Conservation (phyloP, 2,113 vertebrate genomes). For the Dunckerocampus dactyliophorus region DNA sequence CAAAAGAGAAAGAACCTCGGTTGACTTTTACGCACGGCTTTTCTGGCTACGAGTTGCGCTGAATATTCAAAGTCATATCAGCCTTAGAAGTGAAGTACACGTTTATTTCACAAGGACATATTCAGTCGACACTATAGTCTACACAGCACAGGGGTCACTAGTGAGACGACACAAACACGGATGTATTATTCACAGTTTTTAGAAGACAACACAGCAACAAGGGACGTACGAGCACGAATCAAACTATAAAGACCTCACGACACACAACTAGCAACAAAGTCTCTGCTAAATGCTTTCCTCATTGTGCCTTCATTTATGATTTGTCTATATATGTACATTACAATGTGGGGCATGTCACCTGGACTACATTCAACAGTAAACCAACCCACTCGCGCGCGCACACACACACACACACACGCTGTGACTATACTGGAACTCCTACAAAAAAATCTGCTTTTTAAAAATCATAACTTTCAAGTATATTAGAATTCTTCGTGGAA, state of each 20-base stretch:
- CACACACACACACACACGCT: constrained; percentile 55
- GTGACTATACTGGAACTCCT: constrained; percentile 45
- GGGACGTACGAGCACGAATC: constrained; percentile 63
- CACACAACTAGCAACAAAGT: constrained; percentile 21
- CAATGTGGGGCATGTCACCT: constrained; percentile 60
- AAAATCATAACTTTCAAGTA: constrained; percentile 70
- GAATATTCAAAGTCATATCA: constrained; percentile 45
- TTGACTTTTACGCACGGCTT: constrained; percentile 9
- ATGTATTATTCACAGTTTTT: constrained; percentile 74
- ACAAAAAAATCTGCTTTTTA: constrained; percentile 43
- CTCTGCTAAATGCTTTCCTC: constrained; percentile 55
- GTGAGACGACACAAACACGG: constrained; percentile 67
- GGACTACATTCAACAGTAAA: constrained; percentile 66
- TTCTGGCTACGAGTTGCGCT: constrained; percentile 8
- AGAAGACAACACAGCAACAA: constrained; percentile 66
- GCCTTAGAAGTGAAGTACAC: constrained; percentile 61
- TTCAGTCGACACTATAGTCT: constrained; percentile 56
- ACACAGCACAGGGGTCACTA: constrained; percentile 62
- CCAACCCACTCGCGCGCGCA: constrained; percentile 59
- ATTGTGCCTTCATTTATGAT: constrained; percentile 72
- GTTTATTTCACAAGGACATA: constrained; percentile 75
- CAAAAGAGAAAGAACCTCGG: background rate
- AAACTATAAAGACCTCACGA: constrained; percentile 53
- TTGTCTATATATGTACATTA: constrained; percentile 64
- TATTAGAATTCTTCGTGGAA: constrained; percentile 67